phyloP scores from a whole-genome alignment of 2,888 invertebrate genomes.

The Tachina lurida region DNA sequence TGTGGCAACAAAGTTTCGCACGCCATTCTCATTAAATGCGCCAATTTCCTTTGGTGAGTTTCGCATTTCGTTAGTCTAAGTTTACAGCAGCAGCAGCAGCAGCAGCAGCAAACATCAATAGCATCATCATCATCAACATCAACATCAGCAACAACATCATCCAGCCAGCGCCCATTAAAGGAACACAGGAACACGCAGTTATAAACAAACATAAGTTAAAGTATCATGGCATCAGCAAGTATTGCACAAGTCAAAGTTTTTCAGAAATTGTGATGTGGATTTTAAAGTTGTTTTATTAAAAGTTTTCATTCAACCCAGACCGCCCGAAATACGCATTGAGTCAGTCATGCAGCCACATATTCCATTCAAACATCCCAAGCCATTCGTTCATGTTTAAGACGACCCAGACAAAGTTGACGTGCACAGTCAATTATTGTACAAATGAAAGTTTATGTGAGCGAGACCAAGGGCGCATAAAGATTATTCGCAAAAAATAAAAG shows the following conservation, averaged over 20 bases:
- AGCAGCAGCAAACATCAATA: conserved; percentile 38
- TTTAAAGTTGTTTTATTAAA: conserved; percentile 77
- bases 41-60: conserved; percentile 83
- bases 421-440: conserved; percentile 69
- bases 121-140: conserved; percentile 29
- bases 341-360: conserved; percentile 52
- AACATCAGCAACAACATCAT: conserved; percentile 15
- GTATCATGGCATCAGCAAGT: conserved; percentile 54
- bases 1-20: conserved; percentile 83
- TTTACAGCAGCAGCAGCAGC: conserved; percentile 38
- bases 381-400: conserved; percentile 63
- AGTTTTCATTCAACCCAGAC: conserved; percentile 75
- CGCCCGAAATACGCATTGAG: conserved; percentile 54
- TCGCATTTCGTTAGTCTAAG: conserved; percentile 84
- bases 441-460: conserved; percentile 59
- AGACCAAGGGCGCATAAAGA: conserved; percentile 66
- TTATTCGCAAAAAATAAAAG: conserved; percentile 57
- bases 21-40: conserved; percentile 83
- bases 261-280: conserved; percentile 65
- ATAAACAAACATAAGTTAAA: conserved; percentile 23
- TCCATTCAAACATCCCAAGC: conserved; percentile 35
- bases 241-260: conserved; percentile 67
- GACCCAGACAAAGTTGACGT: conserved; percentile 68
- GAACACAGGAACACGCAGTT: not conserved
- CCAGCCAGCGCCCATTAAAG: conserved; percentile 6